A percentile compares a stretch with the other conserved stretches of the same genome.
These are phyloP conservation scores for Sminthurides aquaticus DNA, from an alignment of 2,888 invertebrate species.

Conservation along the genomic window DNA sequence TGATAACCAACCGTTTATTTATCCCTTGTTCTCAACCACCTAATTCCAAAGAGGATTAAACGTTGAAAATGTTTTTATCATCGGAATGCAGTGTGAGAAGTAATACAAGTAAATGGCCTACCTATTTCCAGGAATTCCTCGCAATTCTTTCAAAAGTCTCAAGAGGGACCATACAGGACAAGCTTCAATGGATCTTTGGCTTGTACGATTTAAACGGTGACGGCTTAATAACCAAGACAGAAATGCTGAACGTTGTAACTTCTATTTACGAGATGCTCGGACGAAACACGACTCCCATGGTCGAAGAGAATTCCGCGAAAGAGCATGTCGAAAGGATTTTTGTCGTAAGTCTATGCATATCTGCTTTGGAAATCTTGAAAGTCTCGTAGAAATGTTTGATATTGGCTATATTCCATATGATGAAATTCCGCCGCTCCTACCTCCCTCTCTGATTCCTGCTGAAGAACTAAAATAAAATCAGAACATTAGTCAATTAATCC, in stretches of 20 bases:
- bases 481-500: too few relatives aligned
- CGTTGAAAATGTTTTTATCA: too few relatives aligned
- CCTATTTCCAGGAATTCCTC: slow-evolving; percentile 64
- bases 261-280: slow-evolving; percentile 84
- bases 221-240: slow-evolving; percentile 72
- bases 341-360: slow-evolving; percentile 56
- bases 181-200: slow-evolving; percentile 79
- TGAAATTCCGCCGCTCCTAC: too few relatives aligned
- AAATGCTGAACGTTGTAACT: slow-evolving; percentile 73
- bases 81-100: too few relatives aligned
- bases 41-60: too few relatives aligned
- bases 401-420: not conserved
- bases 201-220: slow-evolving; percentile 81
- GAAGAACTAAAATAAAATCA: too few relatives aligned
- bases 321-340: slow-evolving; percentile 82
- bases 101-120: too few relatives aligned
- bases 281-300: slow-evolving; percentile 64
- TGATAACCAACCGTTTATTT: too few relatives aligned
- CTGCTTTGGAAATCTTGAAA: not conserved
- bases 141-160: slow-evolving; percentile 75
- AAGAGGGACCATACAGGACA: slow-evolving; percentile 73
- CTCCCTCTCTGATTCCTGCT: not conserved
- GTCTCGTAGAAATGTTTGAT: not conserved
- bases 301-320: slow-evolving; percentile 63
- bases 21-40: too few relatives aligned